Conservation (phyloP, 1,140 invertebrate species). For the Muscidifurax raptorellus region DNA sequence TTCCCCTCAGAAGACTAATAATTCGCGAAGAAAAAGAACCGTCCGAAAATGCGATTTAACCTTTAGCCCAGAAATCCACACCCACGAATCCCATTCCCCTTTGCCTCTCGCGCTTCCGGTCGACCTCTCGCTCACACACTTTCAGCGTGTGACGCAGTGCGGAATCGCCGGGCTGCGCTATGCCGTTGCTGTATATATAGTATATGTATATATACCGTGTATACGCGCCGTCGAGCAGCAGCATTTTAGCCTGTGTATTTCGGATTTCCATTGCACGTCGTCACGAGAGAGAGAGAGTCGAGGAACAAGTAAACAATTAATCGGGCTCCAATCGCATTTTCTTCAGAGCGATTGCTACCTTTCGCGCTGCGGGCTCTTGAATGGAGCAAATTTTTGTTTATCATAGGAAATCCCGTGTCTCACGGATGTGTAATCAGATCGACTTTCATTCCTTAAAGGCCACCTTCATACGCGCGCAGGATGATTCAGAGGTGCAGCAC, state of each 20-base stretch:
- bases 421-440: too few relatives aligned
- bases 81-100: neutral
- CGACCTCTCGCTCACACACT: neutral
- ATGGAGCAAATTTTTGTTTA: neutral
- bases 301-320: conserved; percentile 11
- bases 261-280: neutral
- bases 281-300: neutral
- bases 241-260: neutral
- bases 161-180: neutral
- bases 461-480: too few relatives aligned
- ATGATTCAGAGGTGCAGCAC: conserved; percentile 40
- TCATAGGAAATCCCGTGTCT: too few relatives aligned
- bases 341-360: neutral
- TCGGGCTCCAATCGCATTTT: neutral
- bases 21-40: neutral
- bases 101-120: neutral
- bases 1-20: neutral
- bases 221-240: neutral
- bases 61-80: neutral
- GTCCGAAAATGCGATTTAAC: neutral
- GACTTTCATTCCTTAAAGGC: too few relatives aligned
- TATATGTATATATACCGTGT: neutral
- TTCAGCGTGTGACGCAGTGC: conserved; percentile 36
- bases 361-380: neutral
- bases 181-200: neutral